Evolutionary conservation across 2,888 invertebrate species (phyloP), one percentile per base, ranked within the genome.

Genomic region (Rhynchonema sp.): DNA sequence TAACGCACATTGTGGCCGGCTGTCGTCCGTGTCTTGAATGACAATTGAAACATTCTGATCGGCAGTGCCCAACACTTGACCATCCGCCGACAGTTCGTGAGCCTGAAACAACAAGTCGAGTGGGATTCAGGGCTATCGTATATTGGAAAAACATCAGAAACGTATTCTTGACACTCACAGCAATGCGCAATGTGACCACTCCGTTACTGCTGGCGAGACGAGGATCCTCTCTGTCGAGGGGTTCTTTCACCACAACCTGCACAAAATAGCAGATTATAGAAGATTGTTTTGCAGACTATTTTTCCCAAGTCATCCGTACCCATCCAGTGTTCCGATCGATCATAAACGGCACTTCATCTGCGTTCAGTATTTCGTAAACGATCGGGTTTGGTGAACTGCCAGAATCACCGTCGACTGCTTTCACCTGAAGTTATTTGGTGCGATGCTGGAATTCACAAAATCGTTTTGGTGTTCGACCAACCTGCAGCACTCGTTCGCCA

Each of bases 321-420:
- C 84, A 76, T 20, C 90, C 88, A 0, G 85, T 84, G 63, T 81
- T 81, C 54, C 82, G 80, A 69, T 89, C 86, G 68, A 91, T 85
- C 61, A 82, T 83, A 75, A 90, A 61, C 30, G 28, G 55, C 2
- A 2, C 20, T 20, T 25, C 26, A 17, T 27, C 2, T 28, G 83
- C 83, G 46, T 81, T 80, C 1, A 81, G 80, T 64, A 91, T 81
- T 58, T 84, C 82, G 76, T 91, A 91, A 22, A 82, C 80, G 64
- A 91, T 87, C 49, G 82, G 81, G 73, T 90, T 89, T 6, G 29
- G 54, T 22, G 89, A 87, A 65, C 89, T 82, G 1, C 90, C 90
- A 66, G 86, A 80, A 75, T 92, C 91, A 0, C 90, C 90, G 74
- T 92, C 91, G 65, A 87, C 83, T 2, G 91, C 91, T 70, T 83